Evolutionary conservation across 2,797 vertebrate genomes (phyloP).

Genomic region (Dryobates pubescens): DNA sequence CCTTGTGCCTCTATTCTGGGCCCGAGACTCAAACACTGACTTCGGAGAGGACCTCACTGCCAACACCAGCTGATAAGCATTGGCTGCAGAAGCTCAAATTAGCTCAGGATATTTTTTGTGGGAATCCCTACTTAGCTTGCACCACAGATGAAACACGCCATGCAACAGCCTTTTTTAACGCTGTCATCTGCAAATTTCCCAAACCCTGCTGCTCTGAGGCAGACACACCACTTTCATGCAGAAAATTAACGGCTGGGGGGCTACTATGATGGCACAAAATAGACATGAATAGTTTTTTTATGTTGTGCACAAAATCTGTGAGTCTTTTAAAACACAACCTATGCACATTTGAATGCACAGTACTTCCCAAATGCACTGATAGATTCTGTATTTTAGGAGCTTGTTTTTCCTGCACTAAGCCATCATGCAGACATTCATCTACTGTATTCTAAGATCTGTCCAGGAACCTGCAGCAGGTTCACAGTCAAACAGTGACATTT

Average conservation of each 20-base stretch:
- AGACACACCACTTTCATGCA: not conserved
- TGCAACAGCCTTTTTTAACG: not conserved
- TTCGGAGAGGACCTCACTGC: not conserved
- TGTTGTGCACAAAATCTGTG: not conserved
- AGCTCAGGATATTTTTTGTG: not conserved
- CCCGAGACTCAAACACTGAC: not conserved
- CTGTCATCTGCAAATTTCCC: not conserved
- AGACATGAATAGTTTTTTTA: not conserved
- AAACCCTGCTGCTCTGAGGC: not conserved
- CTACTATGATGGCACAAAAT: rapidly evolving
- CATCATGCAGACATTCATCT: not conserved
- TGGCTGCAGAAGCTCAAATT: not conserved
- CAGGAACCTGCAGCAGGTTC: not conserved
- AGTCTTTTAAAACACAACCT: not conserved
- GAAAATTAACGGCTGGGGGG: not conserved
- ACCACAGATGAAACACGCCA: not conserved
- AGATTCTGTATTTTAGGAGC: not conserved
- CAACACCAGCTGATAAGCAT: not conserved
- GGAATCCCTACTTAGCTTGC: not conserved
- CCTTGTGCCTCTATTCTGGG: not conserved
- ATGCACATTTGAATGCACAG: not conserved
- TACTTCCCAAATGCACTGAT: not conserved
- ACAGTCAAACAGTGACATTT: rapidly evolving
- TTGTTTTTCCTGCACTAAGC: not conserved
- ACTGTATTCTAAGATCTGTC: not conserved